A percentile compares a stretch with the other conserved stretches of the same genome.
Conservation (phyloP, 2,888 invertebrate genomes). For the Rhagonycha fulva region DNA sequence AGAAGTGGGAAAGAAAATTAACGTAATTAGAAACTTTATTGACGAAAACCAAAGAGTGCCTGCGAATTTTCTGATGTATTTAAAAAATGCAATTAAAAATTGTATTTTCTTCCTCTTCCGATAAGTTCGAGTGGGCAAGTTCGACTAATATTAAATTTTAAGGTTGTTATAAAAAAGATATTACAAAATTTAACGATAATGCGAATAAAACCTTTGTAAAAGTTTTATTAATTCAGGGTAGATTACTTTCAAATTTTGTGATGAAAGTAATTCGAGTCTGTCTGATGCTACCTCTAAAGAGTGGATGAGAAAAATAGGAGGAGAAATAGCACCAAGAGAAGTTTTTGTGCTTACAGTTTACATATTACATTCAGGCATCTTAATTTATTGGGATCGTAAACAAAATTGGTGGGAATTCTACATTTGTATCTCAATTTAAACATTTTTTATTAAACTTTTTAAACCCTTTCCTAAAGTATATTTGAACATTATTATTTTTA, state of each 20-base stretch:
- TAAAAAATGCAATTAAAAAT: not conserved
- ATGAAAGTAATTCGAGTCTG: no score
- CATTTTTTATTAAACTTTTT: not conserved
- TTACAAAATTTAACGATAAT: not conserved
- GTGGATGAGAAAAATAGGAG: no score
- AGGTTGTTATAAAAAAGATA: not conserved
- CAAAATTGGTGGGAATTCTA: not conserved
- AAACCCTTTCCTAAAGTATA: not conserved
- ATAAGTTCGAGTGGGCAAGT: not conserved
- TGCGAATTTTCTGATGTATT: not conserved
- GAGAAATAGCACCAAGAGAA: not conserved
- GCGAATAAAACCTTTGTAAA: not conserved
- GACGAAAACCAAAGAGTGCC: not conserved
- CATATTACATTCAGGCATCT: not conserved
- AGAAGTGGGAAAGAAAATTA: not conserved
- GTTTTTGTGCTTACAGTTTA: not conserved
- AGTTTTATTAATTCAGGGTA: not conserved
- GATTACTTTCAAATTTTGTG: not conserved
- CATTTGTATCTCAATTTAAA: not conserved
- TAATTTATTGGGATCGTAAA: not conserved
- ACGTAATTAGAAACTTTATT: not conserved
- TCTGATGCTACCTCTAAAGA: no score
- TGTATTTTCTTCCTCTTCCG: not conserved
- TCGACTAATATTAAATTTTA: not conserved
- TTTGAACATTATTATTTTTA: not conserved